Evolutionary conservation across 2,797 vertebrate genomes (phyloP), one percentile per base, ranked within the genome.

Genomic region (Anas capensis): DNA sequence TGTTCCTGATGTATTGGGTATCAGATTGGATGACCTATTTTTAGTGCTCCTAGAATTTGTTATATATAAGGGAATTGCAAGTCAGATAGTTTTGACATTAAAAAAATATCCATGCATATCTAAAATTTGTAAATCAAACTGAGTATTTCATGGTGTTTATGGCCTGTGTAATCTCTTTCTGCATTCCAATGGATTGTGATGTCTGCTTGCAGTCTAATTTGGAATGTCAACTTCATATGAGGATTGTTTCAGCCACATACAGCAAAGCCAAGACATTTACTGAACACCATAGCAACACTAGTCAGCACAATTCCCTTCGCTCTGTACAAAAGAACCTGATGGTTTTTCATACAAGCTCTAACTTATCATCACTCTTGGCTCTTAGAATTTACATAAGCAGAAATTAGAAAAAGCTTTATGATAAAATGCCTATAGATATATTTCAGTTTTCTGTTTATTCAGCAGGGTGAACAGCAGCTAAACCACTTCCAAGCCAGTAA

Each of bases 21-120:
- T 83, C 87, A 91, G 72, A 93, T 20, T 84, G 69, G 93, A 93
- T 79, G 83, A 44, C 82, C 77, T 97, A 93, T 95, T 95, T 94
- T 90, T 94, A 93, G 86, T 48, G 29, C 73, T 85, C 57, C 48
- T 70, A 83, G 80, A 92, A 82, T 89, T 94, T 88, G 66, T 88
- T 89, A 82, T 71, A 88, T 61, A 83, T 68, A 60, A 91, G 56
- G 80, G 95, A 95, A 88, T 83, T 89, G 40, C 62, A 94, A 90
- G 71, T 79, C 90, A 94, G 62, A 89, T 75, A 89, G 53, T 86
- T 61, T 57, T 95, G 66, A 85, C 26, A 75, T 77, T 88, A 88
- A 88, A 65, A 62, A 92, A 96, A 94, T 76, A 92, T 62, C 34
- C 57, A 72, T 14, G 31, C 51, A 26, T 56, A 85, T 44, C 24